phyloP scores from a whole-genome alignment of 92 coral and sea anemone species.

The Porites cylindrica region DNA sequence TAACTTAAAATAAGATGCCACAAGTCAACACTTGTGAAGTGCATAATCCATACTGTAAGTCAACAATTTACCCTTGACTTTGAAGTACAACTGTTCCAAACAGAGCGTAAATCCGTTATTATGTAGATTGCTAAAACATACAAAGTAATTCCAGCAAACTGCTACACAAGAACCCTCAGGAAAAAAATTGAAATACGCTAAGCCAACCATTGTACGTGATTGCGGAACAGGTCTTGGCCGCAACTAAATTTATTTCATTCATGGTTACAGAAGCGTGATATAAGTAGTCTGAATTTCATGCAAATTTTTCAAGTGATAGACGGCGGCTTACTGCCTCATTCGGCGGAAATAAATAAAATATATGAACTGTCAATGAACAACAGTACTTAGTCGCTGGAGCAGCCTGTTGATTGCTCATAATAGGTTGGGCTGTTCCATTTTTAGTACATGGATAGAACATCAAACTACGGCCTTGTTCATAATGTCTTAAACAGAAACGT shows the following conservation, averaged over 20 bases:
- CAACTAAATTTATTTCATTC: conserved; percentile 38
- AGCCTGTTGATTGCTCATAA: conserved; percentile 31
- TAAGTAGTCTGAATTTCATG: conserved; percentile 73
- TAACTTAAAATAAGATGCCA: conserved; percentile 20
- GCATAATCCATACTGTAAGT: conserved; percentile 19
- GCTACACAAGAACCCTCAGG: background rate
- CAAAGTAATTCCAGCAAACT: background rate
- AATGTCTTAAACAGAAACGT: background rate
- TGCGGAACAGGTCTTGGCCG: conserved; percentile 25
- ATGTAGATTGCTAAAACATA: background rate
- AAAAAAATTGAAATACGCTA: background rate
- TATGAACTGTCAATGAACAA: conserved; percentile 32
- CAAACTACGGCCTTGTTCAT: background rate
- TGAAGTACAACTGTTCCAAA: conserved; percentile 39
- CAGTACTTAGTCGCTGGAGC: background rate
- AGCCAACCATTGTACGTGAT: conserved; percentile 24
- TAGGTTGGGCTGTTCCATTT: conserved; percentile 37
- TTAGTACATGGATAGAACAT: background rate
- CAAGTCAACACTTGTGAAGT: background rate
- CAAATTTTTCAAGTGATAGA: conserved; percentile 53
- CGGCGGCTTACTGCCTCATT: conserved; percentile 44
- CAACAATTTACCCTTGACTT: conserved; percentile 47
- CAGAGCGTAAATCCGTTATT: conserved; percentile 10
- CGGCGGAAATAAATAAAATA: conserved; percentile 57
- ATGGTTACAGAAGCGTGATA: conserved; percentile 54